phyloP scores from a whole-genome alignment of 2,113 vertebrate species.

The Phalacrocorax carbo region DNA sequence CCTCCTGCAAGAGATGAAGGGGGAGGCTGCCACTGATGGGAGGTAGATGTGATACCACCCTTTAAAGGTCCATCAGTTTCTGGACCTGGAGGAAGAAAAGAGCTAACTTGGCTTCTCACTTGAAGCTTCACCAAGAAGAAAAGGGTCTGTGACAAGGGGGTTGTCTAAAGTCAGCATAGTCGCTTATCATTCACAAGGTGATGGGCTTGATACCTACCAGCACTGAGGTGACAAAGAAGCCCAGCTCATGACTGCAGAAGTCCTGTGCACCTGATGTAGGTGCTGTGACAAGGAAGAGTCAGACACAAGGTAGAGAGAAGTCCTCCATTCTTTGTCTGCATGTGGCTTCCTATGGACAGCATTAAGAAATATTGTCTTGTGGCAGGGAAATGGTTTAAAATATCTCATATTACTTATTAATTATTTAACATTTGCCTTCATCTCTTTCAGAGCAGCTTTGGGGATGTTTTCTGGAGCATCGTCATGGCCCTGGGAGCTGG shows the following conservation, averaged over 20 bases:
- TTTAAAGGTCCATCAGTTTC: not conserved
- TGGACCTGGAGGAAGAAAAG: not conserved
- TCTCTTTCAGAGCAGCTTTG: not conserved
- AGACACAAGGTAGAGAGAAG: not conserved
- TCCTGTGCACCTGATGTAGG: rapidly evolving
- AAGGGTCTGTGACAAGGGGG: not conserved
- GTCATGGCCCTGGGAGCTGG: not conserved
- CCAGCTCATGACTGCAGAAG: not conserved
- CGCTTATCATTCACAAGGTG: not conserved
- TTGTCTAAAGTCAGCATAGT: not conserved
- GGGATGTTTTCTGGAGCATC: not conserved
- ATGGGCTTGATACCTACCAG: not conserved
- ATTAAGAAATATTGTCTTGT: not conserved
- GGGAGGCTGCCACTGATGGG: too few relatives aligned
- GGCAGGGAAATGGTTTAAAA: not conserved
- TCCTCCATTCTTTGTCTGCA: not conserved
- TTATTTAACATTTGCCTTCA: not conserved
- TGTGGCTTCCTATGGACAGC: not conserved
- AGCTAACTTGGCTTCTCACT: not conserved
- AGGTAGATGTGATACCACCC: not conserved
- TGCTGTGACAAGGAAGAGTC: not conserved
- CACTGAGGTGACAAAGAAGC: not conserved
- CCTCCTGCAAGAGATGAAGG: not conserved
- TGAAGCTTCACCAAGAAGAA: not conserved
- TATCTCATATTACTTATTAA: not conserved